A percentile compares a stretch with the other conserved stretches of the same genome.
phyloP scores from a whole-genome alignment of 30 jellyfish, hydroid and myxozoan species.

The Hydractinia symbiolongicarpus region DNA sequence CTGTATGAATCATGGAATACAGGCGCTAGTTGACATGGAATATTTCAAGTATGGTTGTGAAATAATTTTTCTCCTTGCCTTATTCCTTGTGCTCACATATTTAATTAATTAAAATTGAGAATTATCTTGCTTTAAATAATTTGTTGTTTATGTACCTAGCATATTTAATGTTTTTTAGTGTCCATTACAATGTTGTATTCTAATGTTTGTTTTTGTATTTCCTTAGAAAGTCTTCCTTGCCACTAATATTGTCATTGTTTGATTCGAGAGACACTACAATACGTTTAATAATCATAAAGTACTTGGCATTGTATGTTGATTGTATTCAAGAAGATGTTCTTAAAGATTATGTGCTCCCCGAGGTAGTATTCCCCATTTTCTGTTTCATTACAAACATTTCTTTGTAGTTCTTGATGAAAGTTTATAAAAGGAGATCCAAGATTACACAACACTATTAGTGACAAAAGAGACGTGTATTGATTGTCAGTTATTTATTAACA shows the following conservation, averaged over 20 bases:
- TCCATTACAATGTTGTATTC: no score
- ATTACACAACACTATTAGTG: no score
- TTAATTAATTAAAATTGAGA: no score
- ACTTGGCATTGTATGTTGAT: conserved; percentile 45
- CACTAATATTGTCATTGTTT: conserved; percentile 45
- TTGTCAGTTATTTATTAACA: no score
- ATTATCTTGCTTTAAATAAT: no score
- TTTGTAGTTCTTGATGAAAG: no score
- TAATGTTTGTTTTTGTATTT: neutral
- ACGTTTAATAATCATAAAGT: conserved; percentile 57
- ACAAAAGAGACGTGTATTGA: no score
- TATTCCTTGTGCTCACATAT: neutral
- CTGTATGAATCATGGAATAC: neutral
- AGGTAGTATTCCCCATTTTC: conserved; percentile 32
- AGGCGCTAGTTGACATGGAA: neutral
- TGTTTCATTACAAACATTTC: neutral
- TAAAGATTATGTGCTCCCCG: conserved; percentile 67
- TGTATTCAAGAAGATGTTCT: conserved; percentile 42
- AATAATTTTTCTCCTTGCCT: conserved; percentile 30
- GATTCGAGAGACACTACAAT: conserved; percentile 68
- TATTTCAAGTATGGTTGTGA: conserved; percentile 2
- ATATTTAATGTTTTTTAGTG: no score
- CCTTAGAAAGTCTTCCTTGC: conserved; percentile 60
- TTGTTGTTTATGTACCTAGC: no score
- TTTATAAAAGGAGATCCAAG: no score